Conservation (phyloP, 2,797 vertebrate genomes). For the Leptodactylus fallax region DNA sequence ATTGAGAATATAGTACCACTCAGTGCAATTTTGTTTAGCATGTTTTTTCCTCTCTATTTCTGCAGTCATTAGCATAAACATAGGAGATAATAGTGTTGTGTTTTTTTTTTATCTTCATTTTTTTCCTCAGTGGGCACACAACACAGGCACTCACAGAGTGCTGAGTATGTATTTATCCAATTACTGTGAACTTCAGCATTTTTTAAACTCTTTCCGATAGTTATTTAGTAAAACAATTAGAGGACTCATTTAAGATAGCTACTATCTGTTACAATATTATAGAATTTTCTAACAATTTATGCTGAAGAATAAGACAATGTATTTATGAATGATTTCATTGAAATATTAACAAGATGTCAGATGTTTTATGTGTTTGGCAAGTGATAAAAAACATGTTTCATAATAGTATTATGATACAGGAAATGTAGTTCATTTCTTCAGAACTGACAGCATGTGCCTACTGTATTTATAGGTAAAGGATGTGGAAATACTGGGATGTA, state of each 20-base stretch:
- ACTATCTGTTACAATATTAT: slow-evolving; percentile 31
- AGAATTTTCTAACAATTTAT: slow-evolving; percentile 17
- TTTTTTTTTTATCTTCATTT: slow-evolving; percentile 14
- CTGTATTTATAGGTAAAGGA: not conserved
- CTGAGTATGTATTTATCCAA: slow-evolving; percentile 56
- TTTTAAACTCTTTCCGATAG: slow-evolving; percentile 39
- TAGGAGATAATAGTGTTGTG: slow-evolving; percentile 41
- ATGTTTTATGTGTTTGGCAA: not conserved
- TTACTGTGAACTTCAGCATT: slow-evolving; percentile 55
- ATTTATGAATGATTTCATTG: slow-evolving; percentile 31
- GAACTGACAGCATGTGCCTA: not conserved
- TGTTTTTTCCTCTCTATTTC: slow-evolving; percentile 41
- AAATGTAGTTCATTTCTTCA: not conserved
- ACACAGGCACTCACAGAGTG: slow-evolving; percentile 47
- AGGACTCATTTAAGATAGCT: slow-evolving; percentile 23
- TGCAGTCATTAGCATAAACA: slow-evolving; percentile 55
- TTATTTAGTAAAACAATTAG: slow-evolving; percentile 55
- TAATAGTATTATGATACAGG: not conserved
- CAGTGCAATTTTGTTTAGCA: slow-evolving; percentile 54
- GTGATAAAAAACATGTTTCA: not conserved
- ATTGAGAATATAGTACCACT: slow-evolving; percentile 52
- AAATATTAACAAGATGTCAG: slow-evolving; percentile 12
- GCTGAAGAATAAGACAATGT: slow-evolving; percentile 24
- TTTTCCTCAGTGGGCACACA: slow-evolving; percentile 53
- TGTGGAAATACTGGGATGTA: too few species aligned